phyloP scores from a whole-genome alignment of 2,113 vertebrate species.

The Megaleporinus macrocephalus region DNA sequence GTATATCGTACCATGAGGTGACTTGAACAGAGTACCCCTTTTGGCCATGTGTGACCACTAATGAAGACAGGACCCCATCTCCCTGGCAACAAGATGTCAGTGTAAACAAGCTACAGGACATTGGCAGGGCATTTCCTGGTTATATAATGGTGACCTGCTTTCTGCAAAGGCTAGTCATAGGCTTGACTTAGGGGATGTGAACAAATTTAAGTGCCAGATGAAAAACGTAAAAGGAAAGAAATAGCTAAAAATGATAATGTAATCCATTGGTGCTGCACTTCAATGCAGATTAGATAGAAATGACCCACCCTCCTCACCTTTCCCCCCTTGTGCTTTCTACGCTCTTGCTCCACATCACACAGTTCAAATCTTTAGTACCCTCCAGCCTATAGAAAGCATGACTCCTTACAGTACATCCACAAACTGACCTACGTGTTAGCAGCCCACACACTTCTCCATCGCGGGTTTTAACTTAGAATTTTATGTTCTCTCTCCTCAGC shows the following conservation, averaged over 20 bases:
- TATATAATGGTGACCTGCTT: conserved; percentile 72
- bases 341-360: not conserved
- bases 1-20: conserved; percentile 35
- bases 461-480: not conserved
- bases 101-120: conserved; percentile 77
- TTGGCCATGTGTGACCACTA: conserved; percentile 67
- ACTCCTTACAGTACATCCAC: conserved; percentile 37
- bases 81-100: conserved; percentile 74
- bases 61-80: conserved; percentile 74
- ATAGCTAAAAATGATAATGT: conserved; percentile 19
- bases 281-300: conserved; percentile 28
- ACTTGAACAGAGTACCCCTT: conserved; percentile 51
- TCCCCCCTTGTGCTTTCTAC: not conserved
- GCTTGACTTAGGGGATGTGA: conserved; percentile 46
- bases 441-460: conserved; percentile 39
- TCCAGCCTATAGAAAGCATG: conserved; percentile 23
- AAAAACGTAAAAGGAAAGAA: conserved; percentile 45
- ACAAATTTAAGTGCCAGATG: conserved; percentile 42
- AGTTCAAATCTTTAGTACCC: not conserved
- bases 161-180: conserved; percentile 55
- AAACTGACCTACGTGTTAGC: conserved; percentile 49
- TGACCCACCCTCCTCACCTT: not conserved
- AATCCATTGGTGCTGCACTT: conserved; percentile 41
- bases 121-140: conserved; percentile 73
- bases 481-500: conserved; percentile 25